phyloP scores from a whole-genome alignment of 2,113 vertebrate species.

The Sander lucioperca region DNA sequence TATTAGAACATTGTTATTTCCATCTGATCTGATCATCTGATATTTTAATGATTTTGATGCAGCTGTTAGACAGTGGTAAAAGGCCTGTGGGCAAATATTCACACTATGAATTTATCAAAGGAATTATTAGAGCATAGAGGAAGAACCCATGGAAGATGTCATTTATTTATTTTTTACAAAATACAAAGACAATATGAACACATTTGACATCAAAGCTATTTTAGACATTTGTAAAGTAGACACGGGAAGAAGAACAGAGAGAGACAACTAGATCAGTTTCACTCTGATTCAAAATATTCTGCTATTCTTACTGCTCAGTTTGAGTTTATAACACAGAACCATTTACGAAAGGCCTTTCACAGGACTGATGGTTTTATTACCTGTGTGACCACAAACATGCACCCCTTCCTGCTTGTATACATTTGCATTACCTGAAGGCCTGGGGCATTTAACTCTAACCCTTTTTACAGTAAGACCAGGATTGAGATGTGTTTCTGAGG shows the following conservation, averaged over 20 bases:
- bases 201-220: neutral
- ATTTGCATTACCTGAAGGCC: neutral
- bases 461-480: neutral
- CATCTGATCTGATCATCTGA: too few species aligned
- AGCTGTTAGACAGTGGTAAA: neutral
- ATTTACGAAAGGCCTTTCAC: neutral
- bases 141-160: neutral
- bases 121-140: constrained; percentile 9
- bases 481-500: neutral
- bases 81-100: neutral
- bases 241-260: neutral
- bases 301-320: neutral
- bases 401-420: neutral
- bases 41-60: neutral
- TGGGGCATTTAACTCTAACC: neutral
- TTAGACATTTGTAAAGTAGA: neutral
- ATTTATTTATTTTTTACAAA: neutral
- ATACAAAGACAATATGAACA: neutral
- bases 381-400: neutral
- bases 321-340: neutral
- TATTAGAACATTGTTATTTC: neutral
- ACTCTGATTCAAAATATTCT: neutral
- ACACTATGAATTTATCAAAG: neutral
- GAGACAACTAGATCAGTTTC: neutral
- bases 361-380: neutral